phyloP scores from a whole-genome alignment of 1,140 invertebrate genomes.

The Campoletis sonorensis region DNA sequence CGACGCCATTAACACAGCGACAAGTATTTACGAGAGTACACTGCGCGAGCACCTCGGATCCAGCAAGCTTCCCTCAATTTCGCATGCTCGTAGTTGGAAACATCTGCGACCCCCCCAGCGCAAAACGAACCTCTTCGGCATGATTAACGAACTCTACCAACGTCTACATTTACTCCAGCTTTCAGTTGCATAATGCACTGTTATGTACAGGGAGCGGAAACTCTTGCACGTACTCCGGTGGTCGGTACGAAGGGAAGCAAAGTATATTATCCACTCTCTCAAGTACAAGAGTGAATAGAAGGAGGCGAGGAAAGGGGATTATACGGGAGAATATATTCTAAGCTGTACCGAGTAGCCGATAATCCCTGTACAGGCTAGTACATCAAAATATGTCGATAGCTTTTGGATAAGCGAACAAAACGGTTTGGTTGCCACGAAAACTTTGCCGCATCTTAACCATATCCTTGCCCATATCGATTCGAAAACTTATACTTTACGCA shows the following conservation, averaged over 20 bases:
- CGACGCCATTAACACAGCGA: conserved; percentile 6
- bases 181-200: conserved; percentile 22
- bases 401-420: not conserved
- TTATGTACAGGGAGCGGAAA: not conserved
- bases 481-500: no score
- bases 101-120: conserved; percentile 9
- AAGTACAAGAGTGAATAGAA: not conserved
- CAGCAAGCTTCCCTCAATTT: not conserved
- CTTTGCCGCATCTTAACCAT: not conserved
- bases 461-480: not conserved
- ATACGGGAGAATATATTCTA: not conserved
- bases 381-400: conserved; percentile 17
- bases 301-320: not conserved
- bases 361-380: conserved; percentile 12
- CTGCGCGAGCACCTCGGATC: not conserved
- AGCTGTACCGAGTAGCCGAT: conserved; percentile 13
- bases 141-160: conserved; percentile 18
- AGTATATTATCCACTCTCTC: conserved; percentile 29
- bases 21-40: not conserved
- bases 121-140: not conserved
- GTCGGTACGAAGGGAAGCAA: not conserved
- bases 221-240: not conserved
- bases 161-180: conserved; percentile 1
- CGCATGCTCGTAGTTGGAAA: conserved; percentile 1
- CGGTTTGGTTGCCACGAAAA: not conserved